Conservation (phyloP, 2,888 invertebrate species). For the Leucoma salicis region DNA sequence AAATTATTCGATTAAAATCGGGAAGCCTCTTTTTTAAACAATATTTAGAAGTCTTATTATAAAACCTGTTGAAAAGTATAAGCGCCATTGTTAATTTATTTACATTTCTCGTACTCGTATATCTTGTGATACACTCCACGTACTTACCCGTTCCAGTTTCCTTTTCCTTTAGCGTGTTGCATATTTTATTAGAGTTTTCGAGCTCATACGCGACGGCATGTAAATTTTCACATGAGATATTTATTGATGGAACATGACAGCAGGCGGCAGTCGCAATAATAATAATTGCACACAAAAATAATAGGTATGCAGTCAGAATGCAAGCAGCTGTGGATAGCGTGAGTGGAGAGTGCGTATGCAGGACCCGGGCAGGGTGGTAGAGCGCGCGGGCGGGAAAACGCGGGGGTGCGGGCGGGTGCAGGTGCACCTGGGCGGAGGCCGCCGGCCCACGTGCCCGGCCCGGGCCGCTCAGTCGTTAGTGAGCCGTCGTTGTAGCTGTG, state of each 20-base stretch:
- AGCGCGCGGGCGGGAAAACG: conserved; percentile 14
- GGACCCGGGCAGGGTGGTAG: conserved; percentile 24
- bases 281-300: conserved; percentile 6
- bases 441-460: conserved; percentile 71
- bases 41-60: too few species aligned
- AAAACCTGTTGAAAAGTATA: conserved; percentile 23
- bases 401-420: conserved; percentile 46
- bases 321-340: conserved; percentile 31
- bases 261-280: conserved; percentile 1
- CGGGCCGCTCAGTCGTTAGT: conserved; percentile 57
- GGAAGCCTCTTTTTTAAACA: too few species aligned
- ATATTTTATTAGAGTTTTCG: conserved; percentile 29
- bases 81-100: conserved; percentile 32
- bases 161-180: conserved; percentile 23
- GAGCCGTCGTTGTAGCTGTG: conserved; percentile 43
- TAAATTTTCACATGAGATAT: conserved; percentile 6
- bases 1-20: too few species aligned
- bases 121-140: conserved; percentile 14
- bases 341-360: conserved; percentile 17
- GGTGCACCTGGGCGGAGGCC: conserved; percentile 76
- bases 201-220: conserved; percentile 6
- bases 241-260: too few species aligned
- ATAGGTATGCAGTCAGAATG: conserved; percentile 30
- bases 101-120: conserved; percentile 25
- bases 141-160: conserved; percentile 23